Base-by-base conservation (phyloP, 2,888 invertebrate species). In the Dryococelus australis region DNA sequence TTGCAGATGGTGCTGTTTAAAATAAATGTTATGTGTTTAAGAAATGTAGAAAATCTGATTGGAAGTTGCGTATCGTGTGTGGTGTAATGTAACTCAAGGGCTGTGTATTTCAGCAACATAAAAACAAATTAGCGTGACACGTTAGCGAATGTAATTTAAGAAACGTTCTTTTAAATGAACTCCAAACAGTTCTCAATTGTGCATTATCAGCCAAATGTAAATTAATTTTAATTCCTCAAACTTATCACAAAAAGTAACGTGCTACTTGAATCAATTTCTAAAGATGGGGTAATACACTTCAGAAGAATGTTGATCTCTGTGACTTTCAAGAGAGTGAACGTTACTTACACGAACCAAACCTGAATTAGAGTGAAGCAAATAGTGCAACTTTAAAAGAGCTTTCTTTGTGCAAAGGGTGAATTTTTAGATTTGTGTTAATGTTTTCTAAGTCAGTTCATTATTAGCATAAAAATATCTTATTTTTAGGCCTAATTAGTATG, bases 11-110 rank as follows among this genome's bases (percentile, higher is more conserved):
- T 65, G 65, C 65, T 65, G 65, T 65, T 65, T 65, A 65, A 35
- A 65, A 65, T 65, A 65, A 65, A 65, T 65, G 65, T 65, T 65
- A 24, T 65, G 65, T 65, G 65, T 65, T 65, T 16, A 65, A n/a
- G 65, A 65, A 24, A 65, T 24, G n/a, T 65, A 65, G n/a, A 65
- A 65, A 65, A 65, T 65, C 20, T 24, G 65, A 16, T 65, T 65
- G 24, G 65, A 24, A 24, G 24, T 65, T 8, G n/a, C 16, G 65
- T 9, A n/a, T n/a, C n/a, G 65, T 65, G 65, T 2, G 16, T 65
- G 65, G 8, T 65, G 65, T n/a, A 20, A 65, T 0, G 20, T 65
- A 65, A 65, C n/a, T 16, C 51, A 51, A 51, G 24, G n/a, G 65
- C 65, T n/a, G n/a, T 65, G 65, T 3, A 65, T 9, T 65, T 20